Base-by-base conservation (phyloP, 92 coral and sea anemone species). In the Meandrina meandrites region DNA sequence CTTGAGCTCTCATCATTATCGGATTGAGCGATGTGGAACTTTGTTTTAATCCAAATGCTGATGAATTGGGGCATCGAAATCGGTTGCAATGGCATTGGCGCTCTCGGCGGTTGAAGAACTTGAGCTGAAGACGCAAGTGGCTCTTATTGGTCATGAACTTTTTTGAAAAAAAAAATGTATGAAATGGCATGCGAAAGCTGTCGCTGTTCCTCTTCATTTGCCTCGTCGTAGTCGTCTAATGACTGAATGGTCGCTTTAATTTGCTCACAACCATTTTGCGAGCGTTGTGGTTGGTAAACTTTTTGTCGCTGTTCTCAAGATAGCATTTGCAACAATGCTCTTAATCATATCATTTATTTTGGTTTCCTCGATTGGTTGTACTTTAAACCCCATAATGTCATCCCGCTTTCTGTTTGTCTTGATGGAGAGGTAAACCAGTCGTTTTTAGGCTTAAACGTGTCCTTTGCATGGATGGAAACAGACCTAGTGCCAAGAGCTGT, bases 191-290 rank as follows among this genome's bases (percentile, higher is more conserved):
- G 2, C 69, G 56, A 60, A 45, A 28, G 83, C 72, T 78, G 53
- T 35, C 74, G 54, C 73, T 34, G 60, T 64, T 81, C n/a, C n/a
- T 64, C 36, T 47, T 81, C 89, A 28, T 84, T 47, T 36, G 85
- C 86, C 48, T 89, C 92, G 77, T 89, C 86, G 71, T 84, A 84
- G 92, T 89, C 92, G 80, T 83, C 79, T 21, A 89, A n/a, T 14
- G 85, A 89, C 88, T 89, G 88, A 21, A 76, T 68, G 81, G 78
- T 89, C 76, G 36, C 84, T 84, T 81, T 9, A 89, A 81, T n/a
- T 83, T 84, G 4, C 74, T 53, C 24, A 84, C 89, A n/a, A 79
- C 69, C 50, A 86, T 85, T 85, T 89, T 89, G 54, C 86, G 54
- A 78, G 89, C 89, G 74, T 79, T 76, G 89, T 89, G 86, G 79